Conservation (phyloP, 2,797 vertebrate genomes). For the Fratercula arctica region DNA sequence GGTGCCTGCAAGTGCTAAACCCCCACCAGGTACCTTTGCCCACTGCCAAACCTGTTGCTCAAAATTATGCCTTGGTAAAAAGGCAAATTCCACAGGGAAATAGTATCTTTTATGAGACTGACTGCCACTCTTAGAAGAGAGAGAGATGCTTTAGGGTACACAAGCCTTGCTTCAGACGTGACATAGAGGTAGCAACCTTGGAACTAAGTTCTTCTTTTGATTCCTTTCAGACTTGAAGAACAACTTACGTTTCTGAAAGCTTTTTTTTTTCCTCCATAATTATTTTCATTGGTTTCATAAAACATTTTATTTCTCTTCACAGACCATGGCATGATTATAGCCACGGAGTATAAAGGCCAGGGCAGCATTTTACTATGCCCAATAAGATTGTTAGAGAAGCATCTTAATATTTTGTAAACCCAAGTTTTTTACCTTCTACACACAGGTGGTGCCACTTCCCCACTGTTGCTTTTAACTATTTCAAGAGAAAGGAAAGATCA, state of each 20-base stretch:
- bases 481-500: background rate
- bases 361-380: background rate
- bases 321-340: background rate
- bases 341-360: background rate
- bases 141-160: background rate
- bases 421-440: background rate
- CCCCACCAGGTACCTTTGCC: background rate
- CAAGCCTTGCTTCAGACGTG: background rate
- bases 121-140: background rate
- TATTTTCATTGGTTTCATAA: background rate
- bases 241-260: background rate
- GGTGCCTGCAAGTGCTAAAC: background rate
- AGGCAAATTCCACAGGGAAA: background rate
- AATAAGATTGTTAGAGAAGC: background rate
- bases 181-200: background rate
- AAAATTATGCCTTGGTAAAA: background rate
- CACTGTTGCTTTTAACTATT: background rate
- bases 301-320: background rate
- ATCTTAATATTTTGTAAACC: background rate
- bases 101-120: background rate
- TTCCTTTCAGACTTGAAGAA: background rate
- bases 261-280: background rate
- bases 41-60: background rate
- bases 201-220: background rate
- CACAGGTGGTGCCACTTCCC: background rate